Evolutionary conservation across 2,113 vertebrate genomes (phyloP), one percentile per base, ranked within the genome.

Genomic region (Galbula dea): DNA sequence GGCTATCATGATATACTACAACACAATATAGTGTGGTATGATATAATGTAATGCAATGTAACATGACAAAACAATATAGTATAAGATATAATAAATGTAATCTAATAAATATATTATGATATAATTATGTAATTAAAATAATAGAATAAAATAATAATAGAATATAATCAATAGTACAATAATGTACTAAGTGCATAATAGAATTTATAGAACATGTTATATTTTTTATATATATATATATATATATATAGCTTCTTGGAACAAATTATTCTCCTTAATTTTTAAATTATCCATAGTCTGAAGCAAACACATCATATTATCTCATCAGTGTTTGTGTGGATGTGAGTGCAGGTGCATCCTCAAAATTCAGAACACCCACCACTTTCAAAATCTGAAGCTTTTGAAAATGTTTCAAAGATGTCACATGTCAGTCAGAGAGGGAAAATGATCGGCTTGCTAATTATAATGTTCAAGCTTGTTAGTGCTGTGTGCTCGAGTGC

Each of bases 341-440:
- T 97, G 90, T 84, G 89, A 92, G 88, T 85, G 41, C 77, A 94
- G 78, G 85, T 93, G 96, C 88, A 19, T 83, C 94, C 97, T 92
- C 89, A 93, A 96, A 97, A 97, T 96, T 83, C 93, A 78, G 86
- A 96, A 96, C 94, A 96, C 95, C 96, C 96, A 96, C 95, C 96
- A 94, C 94, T 96, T 97, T 83, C 89, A 97, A 94, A 93, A 96
- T 94, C 92, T 95, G 95, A 97, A 96, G 94, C 87, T 83, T 94
- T 79, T 81, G 90, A 94, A 78, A 94, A 63, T 89, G 93, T 89
- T 93, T 97, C 95, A 97, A 88, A 96, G 97, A 97, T 98, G 97
- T 97, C 97, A 98, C 97, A 97, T 97, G 97, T 97, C 98, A 98
- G 96, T 98, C 97, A 98, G 93, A 91, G 94, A 95, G 94, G 93